Conservation (phyloP, 2,888 invertebrate genomes). For the Amorpha juglandis region DNA sequence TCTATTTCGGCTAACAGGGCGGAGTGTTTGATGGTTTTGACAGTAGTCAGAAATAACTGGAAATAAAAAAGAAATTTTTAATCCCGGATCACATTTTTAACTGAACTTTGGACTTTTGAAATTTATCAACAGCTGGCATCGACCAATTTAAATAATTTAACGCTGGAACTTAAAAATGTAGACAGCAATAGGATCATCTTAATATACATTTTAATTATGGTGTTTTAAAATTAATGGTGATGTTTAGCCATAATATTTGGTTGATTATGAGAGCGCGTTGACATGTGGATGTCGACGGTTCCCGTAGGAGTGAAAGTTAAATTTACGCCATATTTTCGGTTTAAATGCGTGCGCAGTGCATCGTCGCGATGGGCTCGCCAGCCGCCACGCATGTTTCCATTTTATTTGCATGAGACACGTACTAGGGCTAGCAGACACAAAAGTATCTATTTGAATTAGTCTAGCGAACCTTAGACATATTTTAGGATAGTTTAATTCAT, state of each 20-base stretch:
- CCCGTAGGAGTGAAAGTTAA: conserved; percentile 34
- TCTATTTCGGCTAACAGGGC: no score
- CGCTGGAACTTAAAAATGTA: neutral
- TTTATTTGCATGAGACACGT: conserved; percentile 28
- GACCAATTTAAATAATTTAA: neutral
- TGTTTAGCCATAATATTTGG: neutral
- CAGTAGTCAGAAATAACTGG: neutral
- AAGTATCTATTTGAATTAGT: neutral
- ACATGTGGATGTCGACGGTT: conserved; percentile 11
- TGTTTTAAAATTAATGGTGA: neutral
- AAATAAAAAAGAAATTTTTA: neutral
- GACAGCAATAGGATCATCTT: neutral
- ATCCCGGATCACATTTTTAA: neutral
- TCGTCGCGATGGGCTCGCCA: conserved; percentile 21
- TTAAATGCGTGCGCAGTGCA: conserved; percentile 46
- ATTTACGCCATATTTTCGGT: conserved; percentile 41
- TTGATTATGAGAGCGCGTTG: neutral
- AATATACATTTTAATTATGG: neutral
- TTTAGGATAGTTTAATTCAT: no score
- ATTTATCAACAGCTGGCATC: neutral
- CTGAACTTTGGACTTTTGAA: neutral
- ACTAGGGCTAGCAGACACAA: conserved; percentile 18
- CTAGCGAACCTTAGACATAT: no score
- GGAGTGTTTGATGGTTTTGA: no score
- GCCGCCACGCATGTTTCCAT: conserved; percentile 14